Evolutionary conservation across 2,888 invertebrate genomes (phyloP), one percentile per base, ranked within the genome.

Genomic region (Marronus borbonicus): DNA sequence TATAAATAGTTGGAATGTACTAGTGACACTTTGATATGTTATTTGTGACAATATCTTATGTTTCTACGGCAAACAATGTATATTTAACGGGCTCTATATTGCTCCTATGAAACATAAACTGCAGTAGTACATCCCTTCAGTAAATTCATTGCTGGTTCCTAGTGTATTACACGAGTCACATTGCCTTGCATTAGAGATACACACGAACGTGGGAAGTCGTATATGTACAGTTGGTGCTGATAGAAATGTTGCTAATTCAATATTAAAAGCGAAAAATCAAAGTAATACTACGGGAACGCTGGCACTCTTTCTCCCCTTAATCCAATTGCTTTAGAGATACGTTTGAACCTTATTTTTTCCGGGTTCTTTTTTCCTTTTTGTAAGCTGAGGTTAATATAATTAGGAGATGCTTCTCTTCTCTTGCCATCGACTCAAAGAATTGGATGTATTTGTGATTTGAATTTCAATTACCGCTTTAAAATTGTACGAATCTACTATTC

Each of bases 361-460:
- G 36, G 20, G 8, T 66, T 66, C 44, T 66, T 39, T 39, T 14
- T 66, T 66, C 66, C 44, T 44, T n/a, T 17, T 39, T 44, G 39
- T 66, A 81, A 80, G 80, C 81, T 78, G 81, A 81, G 81, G 82
- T 84, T 85, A 85, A 85, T 84, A 82, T 83, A 84, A 84, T 85
- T 85, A 85, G 83, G 83, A 82, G 81, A 84, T 83, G 83, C 82
- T 84, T 24, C 44, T 66, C 44, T 39, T 60, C 17, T n/a, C 7
- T 83, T 79, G 81, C 84, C 83, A 84, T 85, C 84, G 83, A 84
- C 84, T 84, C 83, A 81, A 81, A 80, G 82, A 83, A 83, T 83
- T 84, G 82, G 82, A 80, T 81, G 79, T 82, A 81, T 80, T 82
- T 84, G 84, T 81, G 84, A 80, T 81, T 80, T 82, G 84, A 84